phyloP scores from a whole-genome alignment of 1,140 invertebrate species.

The Zaprionus africanus region DNA sequence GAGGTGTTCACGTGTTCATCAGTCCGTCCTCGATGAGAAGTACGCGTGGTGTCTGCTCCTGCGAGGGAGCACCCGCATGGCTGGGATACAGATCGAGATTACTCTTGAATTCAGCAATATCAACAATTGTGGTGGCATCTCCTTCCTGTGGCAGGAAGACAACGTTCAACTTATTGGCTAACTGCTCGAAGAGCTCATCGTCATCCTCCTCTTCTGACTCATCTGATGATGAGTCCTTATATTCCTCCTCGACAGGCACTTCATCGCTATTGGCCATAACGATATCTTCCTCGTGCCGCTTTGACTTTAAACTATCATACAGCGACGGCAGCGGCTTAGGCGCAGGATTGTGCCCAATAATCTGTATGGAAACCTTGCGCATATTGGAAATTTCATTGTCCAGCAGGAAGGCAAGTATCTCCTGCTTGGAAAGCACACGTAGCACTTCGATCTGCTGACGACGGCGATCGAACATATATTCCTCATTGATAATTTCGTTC shows the following conservation, averaged over 20 bases:
- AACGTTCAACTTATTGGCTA: slow-evolving; percentile 69
- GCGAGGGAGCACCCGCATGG: slow-evolving; percentile 23
- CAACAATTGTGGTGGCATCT: slow-evolving; percentile 64
- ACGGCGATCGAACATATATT: slow-evolving; percentile 89
- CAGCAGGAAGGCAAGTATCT: slow-evolving; percentile 87
- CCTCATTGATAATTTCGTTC: slow-evolving; percentile 88
- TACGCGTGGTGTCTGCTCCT: slow-evolving; percentile 8
- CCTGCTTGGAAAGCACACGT: slow-evolving; percentile 85
- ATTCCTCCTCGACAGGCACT: not conserved
- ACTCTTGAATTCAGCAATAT: slow-evolving; percentile 79
- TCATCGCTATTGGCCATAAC: not conserved
- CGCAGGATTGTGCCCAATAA: slow-evolving; percentile 75
- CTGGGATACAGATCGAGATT: slow-evolving; percentile 79
- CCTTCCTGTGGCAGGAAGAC: slow-evolving; percentile 62
- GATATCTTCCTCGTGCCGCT: not conserved
- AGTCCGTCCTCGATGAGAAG: slow-evolving; percentile 47
- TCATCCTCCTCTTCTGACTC: slow-evolving; percentile 20
- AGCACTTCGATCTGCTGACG: slow-evolving; percentile 85
- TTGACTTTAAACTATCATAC: not conserved
- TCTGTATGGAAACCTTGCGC: slow-evolving; percentile 89
- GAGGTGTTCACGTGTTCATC: slow-evolving; percentile 39
- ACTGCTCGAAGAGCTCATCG: slow-evolving; percentile 61
- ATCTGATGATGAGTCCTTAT: not conserved
- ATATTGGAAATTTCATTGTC: slow-evolving; percentile 86
- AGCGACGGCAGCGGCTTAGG: not conserved